Conservation (phyloP, 2,113 vertebrate species). For the Macrotis lagotis region DNA sequence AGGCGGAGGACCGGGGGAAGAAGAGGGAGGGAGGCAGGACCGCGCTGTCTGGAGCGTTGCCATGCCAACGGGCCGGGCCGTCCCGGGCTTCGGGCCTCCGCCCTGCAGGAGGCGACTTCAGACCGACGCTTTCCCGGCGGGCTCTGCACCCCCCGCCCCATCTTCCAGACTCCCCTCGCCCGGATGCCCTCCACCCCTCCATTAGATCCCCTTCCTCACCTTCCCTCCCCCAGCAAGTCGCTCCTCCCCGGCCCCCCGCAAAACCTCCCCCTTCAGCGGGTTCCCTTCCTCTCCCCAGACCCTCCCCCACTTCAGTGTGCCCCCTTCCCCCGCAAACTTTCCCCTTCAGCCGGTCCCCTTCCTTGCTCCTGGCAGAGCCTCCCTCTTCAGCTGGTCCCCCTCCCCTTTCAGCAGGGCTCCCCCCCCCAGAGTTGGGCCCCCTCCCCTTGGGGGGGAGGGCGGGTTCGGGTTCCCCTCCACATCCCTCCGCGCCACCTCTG, state of each 20-base stretch:
- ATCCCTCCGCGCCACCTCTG: not conserved
- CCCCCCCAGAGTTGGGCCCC: not conserved
- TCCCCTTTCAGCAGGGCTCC: not conserved
- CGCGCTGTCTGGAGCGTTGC: slow-evolving; percentile 59
- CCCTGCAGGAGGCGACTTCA: slow-evolving; percentile 57
- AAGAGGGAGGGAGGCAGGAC: slow-evolving; percentile 50
- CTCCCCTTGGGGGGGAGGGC: too few species aligned
- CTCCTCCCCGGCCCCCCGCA: too few species aligned
- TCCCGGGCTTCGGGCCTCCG: slow-evolving; percentile 59
- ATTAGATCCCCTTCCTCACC: too few species aligned
- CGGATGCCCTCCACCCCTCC: too few species aligned
- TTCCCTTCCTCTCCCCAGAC: too few species aligned
- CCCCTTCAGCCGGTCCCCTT: not conserved
- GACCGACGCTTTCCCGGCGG: not conserved
- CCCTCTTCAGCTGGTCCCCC: not conserved
- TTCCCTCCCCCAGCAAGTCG: too few species aligned
- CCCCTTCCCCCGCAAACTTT: too few species aligned
- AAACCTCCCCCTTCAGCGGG: not conserved
- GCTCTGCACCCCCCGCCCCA: not conserved
- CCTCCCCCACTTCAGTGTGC: too few species aligned
- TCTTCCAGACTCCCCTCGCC: not conserved
- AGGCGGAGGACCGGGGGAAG: not conserved
- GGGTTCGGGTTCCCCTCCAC: too few species aligned
- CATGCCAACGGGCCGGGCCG: slow-evolving; percentile 48
- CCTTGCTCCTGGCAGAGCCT: slow-evolving; percentile 7